Base-by-base conservation (phyloP, 2,797 vertebrate species). In the Aphelocoma californica region DNA sequence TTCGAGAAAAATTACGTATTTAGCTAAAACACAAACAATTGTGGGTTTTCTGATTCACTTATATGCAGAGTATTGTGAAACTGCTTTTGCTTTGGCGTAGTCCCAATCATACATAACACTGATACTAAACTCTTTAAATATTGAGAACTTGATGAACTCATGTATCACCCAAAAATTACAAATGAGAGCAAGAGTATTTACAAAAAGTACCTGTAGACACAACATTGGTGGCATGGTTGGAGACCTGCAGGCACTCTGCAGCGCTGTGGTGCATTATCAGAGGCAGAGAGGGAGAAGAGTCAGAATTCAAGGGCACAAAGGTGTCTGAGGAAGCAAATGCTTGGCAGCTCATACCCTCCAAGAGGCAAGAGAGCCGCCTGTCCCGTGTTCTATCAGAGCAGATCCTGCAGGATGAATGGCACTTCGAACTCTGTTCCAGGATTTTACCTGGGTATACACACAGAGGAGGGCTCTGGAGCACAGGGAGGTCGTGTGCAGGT, bases 211-310 rank as follows among this genome's bases (percentile, higher is more conserved):
- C 98, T 99, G 99, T 97, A 83, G 99, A 98, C 78, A 99, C 98
- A 98, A 99, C 99, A 97, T 98, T 99, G 98, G 98, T 98, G 81
- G 98, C 95, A 38, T 99, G 99, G 95, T 98, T 99, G 94, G 98
- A 98, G 97, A 98, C 97, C 1, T 99, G 98, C 71, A 99, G 98
- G 91, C 99, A 99, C 95, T 99, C 99, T 4, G 98, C 97, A 8
- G 98, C 91, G 56, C 98, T 98, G 93, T 99, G 99, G 91, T 99
- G 99, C 99, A 99, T 99, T 95, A 99, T 99, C 97, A 99, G 98
- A 80, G 99, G 99, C 95, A 99, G 97, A 71, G 98, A 93, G 51
- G 98, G 96, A 95, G 98, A 97, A 29, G 99, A 98, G 58, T 99
- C 99, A 80, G 98, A 98, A 90, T 98, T 98, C 97, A 99, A 98